Conservation (phyloP, 2,888 invertebrate species). For the Hydropsyche betteni region DNA sequence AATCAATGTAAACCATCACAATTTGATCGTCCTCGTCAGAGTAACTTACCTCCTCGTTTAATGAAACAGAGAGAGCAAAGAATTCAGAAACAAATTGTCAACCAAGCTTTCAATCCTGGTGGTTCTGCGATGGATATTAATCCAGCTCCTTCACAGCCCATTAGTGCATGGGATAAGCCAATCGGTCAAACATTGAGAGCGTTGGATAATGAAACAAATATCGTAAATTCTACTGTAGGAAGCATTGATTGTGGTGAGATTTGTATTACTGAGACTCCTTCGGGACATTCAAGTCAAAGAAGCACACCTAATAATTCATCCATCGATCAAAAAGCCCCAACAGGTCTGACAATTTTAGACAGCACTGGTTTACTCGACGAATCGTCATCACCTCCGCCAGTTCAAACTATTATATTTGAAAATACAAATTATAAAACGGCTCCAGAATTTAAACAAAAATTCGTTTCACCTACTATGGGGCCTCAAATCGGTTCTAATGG, state of each 20-base stretch:
- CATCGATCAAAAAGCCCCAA: conserved; percentile 55
- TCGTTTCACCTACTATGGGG: conserved; percentile 62
- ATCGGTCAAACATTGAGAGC: conserved; percentile 74
- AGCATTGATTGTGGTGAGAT: conserved; percentile 53
- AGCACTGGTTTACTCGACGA: conserved; percentile 74
- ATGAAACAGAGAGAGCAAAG: conserved; percentile 76
- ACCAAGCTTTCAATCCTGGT: conserved; percentile 57
- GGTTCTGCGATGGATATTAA: conserved; percentile 57
- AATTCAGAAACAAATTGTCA: conserved; percentile 62
- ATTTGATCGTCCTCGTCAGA: conserved; percentile 64
- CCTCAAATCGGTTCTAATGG: conserved; percentile 58
- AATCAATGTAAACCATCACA: conserved; percentile 56
- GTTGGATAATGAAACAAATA: conserved; percentile 55
- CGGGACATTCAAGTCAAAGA: conserved; percentile 62
- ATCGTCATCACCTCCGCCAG: conserved; percentile 80
- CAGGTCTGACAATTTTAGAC: conserved; percentile 57
- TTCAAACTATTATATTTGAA: conserved; percentile 90
- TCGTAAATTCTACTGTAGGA: conserved; percentile 53
- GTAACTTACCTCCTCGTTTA: conserved; percentile 79
- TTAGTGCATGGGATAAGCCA: conserved; percentile 89
- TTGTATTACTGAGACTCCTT: conserved; percentile 57
- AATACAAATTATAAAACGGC: conserved; percentile 89
- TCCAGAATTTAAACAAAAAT: conserved; percentile 73
- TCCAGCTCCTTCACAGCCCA: conserved; percentile 74
- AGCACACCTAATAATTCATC: conserved; percentile 62